Percentiles rank a stretch among this genome's conserved stretches.
These are phyloP conservation scores for Galendromus occidentalis DNA, from an alignment of 1,140 invertebrate genomes.

Conservation along the genomic window DNA sequence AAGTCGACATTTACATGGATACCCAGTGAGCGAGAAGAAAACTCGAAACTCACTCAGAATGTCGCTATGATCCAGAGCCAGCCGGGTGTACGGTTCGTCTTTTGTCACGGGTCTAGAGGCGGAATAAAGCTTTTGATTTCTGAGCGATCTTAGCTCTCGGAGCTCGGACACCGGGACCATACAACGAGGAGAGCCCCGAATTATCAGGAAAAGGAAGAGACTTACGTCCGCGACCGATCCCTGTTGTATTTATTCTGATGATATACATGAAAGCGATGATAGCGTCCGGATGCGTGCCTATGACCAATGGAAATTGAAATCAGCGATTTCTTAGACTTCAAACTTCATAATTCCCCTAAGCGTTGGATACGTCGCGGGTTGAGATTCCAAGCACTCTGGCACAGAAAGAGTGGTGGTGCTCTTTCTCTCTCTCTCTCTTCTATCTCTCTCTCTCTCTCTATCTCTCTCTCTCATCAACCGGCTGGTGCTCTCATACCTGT, in stretches of 20 bases:
- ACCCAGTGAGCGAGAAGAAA: no score
- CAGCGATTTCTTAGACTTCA: background rate
- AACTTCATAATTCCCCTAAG: background rate
- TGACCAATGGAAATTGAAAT: background rate
- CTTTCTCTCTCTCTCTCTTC: background rate
- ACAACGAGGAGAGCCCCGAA: background rate
- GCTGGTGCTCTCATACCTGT: background rate
- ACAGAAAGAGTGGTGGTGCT: background rate
- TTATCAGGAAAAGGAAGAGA: background rate
- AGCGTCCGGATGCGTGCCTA: constrained; percentile 1
- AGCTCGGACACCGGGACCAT: background rate
- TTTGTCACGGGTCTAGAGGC: background rate
- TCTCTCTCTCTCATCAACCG: background rate
- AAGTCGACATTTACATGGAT: no score
- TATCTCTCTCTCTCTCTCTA: background rate
- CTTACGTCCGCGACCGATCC: background rate
- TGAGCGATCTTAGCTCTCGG: background rate
- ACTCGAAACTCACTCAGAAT: no score
- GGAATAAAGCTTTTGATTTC: background rate
- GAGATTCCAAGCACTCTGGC: background rate
- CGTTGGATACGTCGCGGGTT: background rate
- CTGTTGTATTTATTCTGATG: background rate
- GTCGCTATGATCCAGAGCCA: no score
- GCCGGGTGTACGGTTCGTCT: no score
- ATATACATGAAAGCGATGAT: background rate